Evolutionary conservation across 2,113 vertebrate species (phyloP), one percentile per base, ranked within the genome.

Genomic region (Nerophis ophidion): DNA sequence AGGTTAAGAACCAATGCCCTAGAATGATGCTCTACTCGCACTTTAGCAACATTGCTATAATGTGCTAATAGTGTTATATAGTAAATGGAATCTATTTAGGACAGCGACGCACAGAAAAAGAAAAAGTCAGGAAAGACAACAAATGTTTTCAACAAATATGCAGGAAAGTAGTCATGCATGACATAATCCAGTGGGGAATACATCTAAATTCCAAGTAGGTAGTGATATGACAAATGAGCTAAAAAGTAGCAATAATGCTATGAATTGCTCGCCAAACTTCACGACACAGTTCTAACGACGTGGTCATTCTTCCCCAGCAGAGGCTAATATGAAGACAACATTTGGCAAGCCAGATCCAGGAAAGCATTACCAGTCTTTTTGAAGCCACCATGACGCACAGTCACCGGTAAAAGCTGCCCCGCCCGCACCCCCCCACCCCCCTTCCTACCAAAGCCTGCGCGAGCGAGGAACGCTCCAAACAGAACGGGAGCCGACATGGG

Each of bases 291-390:
- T 40, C 5, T 52, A 15, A 52, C 16, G 9, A 4, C 7, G 17
- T 64, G 56, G 6, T 67, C 54, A 44, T 57, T 7, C 13, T 62
- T 55, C 13, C 3, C 26, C 65, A 48, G 46, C 68, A 80, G 75
- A 88, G 84, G 81, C 70, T 88, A 86, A 78, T 89, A 91, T 91
- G 89, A 91, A 76, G 88, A 86, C 86, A 73, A 70, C 74, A 63
- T 84, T 85, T 63, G 75, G 73, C 65, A 84, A 79, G 71, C 81
- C 84, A 71, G 87, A 85, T 69, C 86, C 84, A 46, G 86, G 88
- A 76, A 84, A 75, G 66, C 68, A 57, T 44, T 75, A 62, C 33
- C 68, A 76, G 63, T 84, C 60, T 12, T 50, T 66, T 84, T 87
- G 79, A 89, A 87, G 61, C 59, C 12, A 52, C 65, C 70, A 52